Evolutionary conservation across 2,113 vertebrate genomes (phyloP).

Genomic region (Axis porcinus): DNA sequence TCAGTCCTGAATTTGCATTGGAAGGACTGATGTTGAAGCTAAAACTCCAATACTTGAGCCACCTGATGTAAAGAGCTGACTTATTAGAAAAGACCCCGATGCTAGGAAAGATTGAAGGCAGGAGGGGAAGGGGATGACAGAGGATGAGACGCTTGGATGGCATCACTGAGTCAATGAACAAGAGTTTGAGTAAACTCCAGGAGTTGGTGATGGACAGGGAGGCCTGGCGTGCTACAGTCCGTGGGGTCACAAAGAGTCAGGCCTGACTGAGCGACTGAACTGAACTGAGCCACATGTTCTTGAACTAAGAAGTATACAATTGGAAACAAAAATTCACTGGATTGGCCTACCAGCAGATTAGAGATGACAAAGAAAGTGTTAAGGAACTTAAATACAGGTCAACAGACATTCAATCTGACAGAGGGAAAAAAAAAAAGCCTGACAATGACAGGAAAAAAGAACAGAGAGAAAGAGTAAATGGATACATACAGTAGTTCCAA

Average conservation of each 20-base stretch:
- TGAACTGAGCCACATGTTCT: background rate
- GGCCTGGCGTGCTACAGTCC: background rate
- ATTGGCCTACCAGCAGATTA: background rate
- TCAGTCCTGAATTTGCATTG: background rate
- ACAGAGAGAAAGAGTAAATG: background rate
- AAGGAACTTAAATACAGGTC: background rate
- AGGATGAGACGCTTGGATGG: background rate
- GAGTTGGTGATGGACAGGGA: background rate
- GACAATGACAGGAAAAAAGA: background rate
- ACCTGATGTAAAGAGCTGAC: background rate
- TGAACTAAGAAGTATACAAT: background rate
- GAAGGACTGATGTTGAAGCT: background rate
- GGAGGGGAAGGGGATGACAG: background rate
- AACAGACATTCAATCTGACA: background rate
- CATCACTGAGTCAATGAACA: background rate
- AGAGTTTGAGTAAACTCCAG: background rate
- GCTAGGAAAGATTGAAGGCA: background rate
- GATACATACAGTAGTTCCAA: background rate
- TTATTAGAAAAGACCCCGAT: background rate
- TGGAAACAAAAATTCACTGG: background rate
- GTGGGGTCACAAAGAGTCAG: background rate
- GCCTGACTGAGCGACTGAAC: fast-evolving
- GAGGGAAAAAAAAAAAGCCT: background rate
- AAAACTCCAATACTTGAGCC: background rate
- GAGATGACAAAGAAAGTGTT: background rate